Base-by-base conservation (phyloP, 2,888 invertebrate genomes). In the Andrena bucephala region DNA sequence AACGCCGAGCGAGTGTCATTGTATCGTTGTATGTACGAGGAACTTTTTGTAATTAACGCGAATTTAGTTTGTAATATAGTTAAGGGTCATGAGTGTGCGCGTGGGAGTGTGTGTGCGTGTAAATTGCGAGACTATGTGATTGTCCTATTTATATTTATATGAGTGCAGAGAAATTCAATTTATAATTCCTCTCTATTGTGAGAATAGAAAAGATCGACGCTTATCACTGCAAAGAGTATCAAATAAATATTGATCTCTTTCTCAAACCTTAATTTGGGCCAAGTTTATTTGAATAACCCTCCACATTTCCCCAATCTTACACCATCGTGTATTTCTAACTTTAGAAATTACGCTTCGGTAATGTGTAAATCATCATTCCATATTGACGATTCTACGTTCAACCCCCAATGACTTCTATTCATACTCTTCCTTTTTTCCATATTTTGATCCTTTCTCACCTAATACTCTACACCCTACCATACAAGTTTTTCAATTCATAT, bases 161-260 rank as follows among this genome's bases (percentile, higher is more conserved):
- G 86, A 88, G 80, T 87, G 85, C 83, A 84, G 85, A 82, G 89
- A 89, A 87, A 89, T 87, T 80, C 89, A 89, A 87, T 91, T 92
- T 92, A 92, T 91, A 87, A 91, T 92, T 91, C 88, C 90, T 91
- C 84, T 93, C 91, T 93, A 92, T 92, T 92, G 90, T 92, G 89
- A 91, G 90, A 92, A 92, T 91, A 91, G 90, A 92, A 90, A 90
- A 89, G 82, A 91, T 87, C 91, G 63, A 94, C 94, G 94, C 94
- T 94, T 93, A 94, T 89, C 92, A 92, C 85, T 91, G 87, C 24
- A 89, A 92, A 90, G 92, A 94, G 92, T 85, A 93, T 94, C 93
- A 93, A 93, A 94, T 94, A 94, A 94, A 94, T 89, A 92, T 92
- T 93, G 94, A 94, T 94, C 94, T 94, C 94, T 92, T 92, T 87